Conservation (phyloP, 2,797 vertebrate genomes). For the Ambastaia sidthimunki region DNA sequence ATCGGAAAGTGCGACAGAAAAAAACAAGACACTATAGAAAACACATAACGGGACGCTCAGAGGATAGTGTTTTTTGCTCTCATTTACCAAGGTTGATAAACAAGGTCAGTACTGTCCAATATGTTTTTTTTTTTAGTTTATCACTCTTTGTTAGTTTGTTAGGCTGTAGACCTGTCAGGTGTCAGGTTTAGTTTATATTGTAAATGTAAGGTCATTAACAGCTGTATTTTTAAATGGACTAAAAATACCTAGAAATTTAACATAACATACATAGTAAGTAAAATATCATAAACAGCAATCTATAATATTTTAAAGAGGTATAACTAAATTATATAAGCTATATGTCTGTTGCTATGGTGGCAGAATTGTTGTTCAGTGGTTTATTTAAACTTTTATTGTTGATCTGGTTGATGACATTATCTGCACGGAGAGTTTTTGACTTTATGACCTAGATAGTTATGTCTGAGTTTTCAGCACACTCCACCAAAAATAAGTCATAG, state of each 20-base stretch:
- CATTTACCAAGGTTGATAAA: constrained; percentile 52
- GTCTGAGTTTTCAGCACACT: background rate
- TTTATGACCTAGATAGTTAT: background rate
- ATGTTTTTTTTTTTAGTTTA: constrained; percentile 19
- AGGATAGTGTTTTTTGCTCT: constrained; percentile 53
- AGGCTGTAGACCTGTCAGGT: constrained; percentile 42
- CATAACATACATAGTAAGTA: background rate
- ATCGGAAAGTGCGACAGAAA: constrained; percentile 54
- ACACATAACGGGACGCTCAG: constrained; percentile 45
- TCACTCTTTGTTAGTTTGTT: constrained; percentile 5
- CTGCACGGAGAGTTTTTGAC: background rate
- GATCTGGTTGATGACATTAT: background rate
- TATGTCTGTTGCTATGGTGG: background rate
- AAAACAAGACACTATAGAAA: constrained; percentile 46
- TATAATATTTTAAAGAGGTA: background rate
- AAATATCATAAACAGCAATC: background rate
- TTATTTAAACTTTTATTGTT: background rate
- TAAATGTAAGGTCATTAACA: background rate
- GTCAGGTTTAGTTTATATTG: constrained; percentile 23
- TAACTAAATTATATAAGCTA: too few species aligned
- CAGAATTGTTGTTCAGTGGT: background rate
- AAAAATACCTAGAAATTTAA: background rate
- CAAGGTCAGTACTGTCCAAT: constrained; percentile 52
- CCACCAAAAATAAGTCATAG: background rate
- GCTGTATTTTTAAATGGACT: background rate